phyloP scores from a whole-genome alignment of 2,797 vertebrate genomes.

The Fratercula arctica region DNA sequence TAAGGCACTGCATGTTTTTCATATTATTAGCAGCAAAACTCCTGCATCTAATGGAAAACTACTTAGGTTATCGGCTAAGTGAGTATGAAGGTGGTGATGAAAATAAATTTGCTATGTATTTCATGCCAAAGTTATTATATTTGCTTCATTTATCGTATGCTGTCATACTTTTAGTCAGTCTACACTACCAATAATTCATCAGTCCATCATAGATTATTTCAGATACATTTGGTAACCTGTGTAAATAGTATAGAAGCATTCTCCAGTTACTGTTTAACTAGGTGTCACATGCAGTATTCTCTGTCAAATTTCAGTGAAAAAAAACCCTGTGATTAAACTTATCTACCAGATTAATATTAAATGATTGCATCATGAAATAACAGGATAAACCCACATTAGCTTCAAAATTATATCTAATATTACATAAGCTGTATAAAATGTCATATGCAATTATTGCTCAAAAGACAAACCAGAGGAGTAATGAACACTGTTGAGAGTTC shows the following conservation, averaged over 20 bases:
- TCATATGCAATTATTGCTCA: slow-evolving; percentile 36
- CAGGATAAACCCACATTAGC: slow-evolving; percentile 23
- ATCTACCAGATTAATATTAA: slow-evolving; percentile 18
- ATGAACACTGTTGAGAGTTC: slow-evolving; percentile 53
- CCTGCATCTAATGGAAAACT: background rate
- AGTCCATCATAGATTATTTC: background rate
- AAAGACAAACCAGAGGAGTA: slow-evolving; percentile 34
- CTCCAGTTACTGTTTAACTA: background rate
- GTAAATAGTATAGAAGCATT: background rate
- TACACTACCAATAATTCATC: background rate
- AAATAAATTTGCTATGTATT: slow-evolving; percentile 6
- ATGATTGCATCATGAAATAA: slow-evolving; percentile 29
- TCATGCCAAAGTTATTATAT: background rate
- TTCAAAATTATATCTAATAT: slow-evolving; percentile 48
- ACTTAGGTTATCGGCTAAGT: background rate
- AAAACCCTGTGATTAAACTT: background rate
- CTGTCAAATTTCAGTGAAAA: slow-evolving; percentile 28
- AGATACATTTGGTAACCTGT: background rate
- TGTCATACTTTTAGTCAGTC: background rate
- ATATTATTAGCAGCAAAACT: background rate
- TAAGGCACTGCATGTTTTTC: background rate
- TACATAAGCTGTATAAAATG: slow-evolving; percentile 12
- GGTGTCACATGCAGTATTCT: background rate
- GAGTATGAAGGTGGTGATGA: slow-evolving; percentile 8
- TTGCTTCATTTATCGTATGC: background rate